Evolutionary conservation across 2,797 vertebrate genomes (phyloP).

Genomic region (Pantherophis alleghaniensis): DNA sequence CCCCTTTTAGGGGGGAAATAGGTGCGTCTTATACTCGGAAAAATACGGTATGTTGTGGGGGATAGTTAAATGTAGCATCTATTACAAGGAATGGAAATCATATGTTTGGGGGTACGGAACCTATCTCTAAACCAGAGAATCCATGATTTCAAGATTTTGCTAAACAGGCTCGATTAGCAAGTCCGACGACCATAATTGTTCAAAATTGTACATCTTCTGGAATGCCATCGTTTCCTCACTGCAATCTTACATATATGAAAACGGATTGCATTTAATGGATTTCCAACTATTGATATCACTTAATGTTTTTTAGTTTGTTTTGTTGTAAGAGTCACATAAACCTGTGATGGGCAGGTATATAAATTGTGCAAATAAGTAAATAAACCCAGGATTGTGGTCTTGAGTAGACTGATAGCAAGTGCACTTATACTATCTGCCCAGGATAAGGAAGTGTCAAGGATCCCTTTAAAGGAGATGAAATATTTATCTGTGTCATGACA

Average conservation of each 20-base stretch:
- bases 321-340: not conserved
- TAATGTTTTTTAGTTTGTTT: not conserved
- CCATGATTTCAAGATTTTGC: not conserved
- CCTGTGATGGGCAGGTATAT: not conserved
- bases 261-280: not conserved
- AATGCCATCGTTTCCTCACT: not conserved
- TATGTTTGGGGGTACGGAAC: not conserved
- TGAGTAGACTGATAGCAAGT: not conserved
- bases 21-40: too few relatives aligned
- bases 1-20: too few relatives aligned
- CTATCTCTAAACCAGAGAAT: not conserved
- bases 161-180: not conserved
- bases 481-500: conserved; percentile 45
- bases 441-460: not conserved
- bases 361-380: not conserved
- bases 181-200: not conserved
- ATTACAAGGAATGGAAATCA: not conserved
- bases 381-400: not conserved
- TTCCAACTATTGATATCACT: not conserved
- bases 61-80: not conserved
- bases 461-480: conserved; percentile 50
- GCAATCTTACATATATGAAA: not conserved
- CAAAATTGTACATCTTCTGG: not conserved
- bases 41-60: not conserved
- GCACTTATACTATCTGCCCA: not conserved